Percentiles rank a stretch among this genome's conserved stretches.
These are phyloP conservation scores for Uropetala carovei DNA, from an alignment of 2,888 invertebrate genomes.

Conservation along the genomic window DNA sequence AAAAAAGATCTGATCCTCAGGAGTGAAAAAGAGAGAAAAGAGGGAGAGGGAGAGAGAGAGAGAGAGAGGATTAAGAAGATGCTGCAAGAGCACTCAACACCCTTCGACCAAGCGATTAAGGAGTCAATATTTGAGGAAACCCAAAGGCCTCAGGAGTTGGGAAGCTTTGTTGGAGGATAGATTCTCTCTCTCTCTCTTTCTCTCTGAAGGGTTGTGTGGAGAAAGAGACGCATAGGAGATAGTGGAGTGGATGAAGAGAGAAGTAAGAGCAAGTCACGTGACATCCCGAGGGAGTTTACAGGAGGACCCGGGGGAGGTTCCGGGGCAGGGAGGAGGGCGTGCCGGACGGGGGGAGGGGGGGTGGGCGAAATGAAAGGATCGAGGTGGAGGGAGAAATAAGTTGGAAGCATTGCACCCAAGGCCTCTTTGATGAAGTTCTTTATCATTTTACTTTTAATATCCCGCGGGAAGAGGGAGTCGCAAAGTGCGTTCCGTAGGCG, in stretches of 20 bases:
- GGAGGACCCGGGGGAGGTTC: not conserved
- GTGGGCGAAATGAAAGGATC: too few relatives aligned
- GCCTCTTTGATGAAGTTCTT: not conserved
- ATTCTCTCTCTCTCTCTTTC: too few relatives aligned
- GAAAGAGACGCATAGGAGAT: too few relatives aligned
- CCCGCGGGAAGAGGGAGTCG: not conserved
- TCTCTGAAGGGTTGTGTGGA: not conserved
- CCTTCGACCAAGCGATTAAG: conserved; percentile 49
- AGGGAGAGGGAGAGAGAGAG: too few relatives aligned
- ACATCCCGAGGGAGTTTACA: not conserved
- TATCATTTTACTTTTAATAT: not conserved
- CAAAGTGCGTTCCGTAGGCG: not conserved
- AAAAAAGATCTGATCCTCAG: not conserved
- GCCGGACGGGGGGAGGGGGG: too few relatives aligned
- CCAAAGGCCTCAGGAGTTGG: not conserved
- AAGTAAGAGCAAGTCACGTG: not conserved
- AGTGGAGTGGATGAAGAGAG: too few relatives aligned
- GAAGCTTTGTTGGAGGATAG: not conserved
- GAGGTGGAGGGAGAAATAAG: not conserved
- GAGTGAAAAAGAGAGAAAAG: not conserved
- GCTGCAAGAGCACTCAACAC: conserved; percentile 12
- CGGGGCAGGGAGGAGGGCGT: too few relatives aligned
- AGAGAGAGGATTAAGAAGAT: not conserved
- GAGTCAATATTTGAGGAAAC: conserved; percentile 57
- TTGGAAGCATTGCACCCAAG: not conserved